Base-by-base conservation (phyloP, 2,113 vertebrate genomes). In the Lutjanus erythropterus region DNA sequence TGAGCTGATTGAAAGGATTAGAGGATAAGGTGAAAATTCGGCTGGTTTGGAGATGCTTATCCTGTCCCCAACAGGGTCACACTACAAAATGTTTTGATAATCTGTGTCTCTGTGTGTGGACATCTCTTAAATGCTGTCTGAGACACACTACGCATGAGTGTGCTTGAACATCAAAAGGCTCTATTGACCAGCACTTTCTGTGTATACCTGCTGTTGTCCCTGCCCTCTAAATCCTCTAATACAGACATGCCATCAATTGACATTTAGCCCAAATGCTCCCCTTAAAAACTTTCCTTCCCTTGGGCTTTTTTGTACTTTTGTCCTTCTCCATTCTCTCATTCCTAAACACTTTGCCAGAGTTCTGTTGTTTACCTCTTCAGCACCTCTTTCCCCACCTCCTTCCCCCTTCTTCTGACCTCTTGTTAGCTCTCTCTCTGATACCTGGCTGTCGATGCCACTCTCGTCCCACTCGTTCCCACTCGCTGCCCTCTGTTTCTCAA, bases 371-470 rank as follows among this genome's bases (percentile, higher is more conserved):
- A 82, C 74, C 60, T 71, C 74, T 49, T 76, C 35, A 60, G 7
- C 27, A 39, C 50, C 27, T 80, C 49, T 21, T 69, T 62, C 56
- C 37, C 37, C 37, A 39, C 50, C 27, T 47, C 29, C 66, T 62
- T n/a, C 35, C 59, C 10, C 52, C 56, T 52, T 42, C 46, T 29
- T 29, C 68, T 76, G 66, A 88, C 71, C 81, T 86, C 70, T 73
- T 70, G 64, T 86, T 83, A 60, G 65, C 56, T 25, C 66, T 78
- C 35, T 75, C 62, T 87, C 71, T 73, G 61, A 89, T 89, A 78
- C 67, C 61, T 58, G 61, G 46, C 68, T 84, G 80, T 85, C 50
- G 18, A 76, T 84, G 39, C 52, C 3, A 18, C 74, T 83, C 42
- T 86, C n/a, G 12, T 76, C 66, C 47, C 27, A 46, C 70, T 75